phyloP scores from a whole-genome alignment of 1,140 invertebrate genomes.

The Penaeus japonicus region DNA sequence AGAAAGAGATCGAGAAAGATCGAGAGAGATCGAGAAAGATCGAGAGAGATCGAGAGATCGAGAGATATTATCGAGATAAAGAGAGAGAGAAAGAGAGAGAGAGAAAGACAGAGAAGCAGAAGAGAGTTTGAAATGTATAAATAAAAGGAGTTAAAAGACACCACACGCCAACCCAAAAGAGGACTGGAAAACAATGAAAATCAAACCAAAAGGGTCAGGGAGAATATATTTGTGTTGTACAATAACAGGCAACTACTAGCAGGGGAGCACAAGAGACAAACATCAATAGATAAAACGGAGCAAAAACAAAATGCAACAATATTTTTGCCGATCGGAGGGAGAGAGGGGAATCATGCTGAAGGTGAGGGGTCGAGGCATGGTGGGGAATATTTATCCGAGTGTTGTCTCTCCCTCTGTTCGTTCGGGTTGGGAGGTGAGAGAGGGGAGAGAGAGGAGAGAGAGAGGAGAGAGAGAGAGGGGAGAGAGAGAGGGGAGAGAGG shows the following conservation, averaged over 20 bases:
- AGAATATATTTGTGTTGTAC: constrained; percentile 33
- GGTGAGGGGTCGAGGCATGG: not conserved
- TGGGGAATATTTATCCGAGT: too few relatives aligned
- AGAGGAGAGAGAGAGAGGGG: too few relatives aligned
- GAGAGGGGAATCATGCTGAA: not conserved
- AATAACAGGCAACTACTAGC: constrained; percentile 46
- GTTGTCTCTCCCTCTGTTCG: too few relatives aligned
- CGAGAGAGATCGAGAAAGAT: too few relatives aligned
- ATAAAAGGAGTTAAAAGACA: constrained; percentile 10
- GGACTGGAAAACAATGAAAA: constrained; percentile 48
- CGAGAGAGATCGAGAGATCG: too few relatives aligned
- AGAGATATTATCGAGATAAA: too few relatives aligned
- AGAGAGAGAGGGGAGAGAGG: too few relatives aligned
- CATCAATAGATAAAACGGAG: constrained; percentile 42
- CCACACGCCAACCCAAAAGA: not conserved
- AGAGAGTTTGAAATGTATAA: not conserved
- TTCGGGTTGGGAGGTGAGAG: too few relatives aligned
- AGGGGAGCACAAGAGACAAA: constrained; percentile 39
- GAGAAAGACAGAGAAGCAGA: not conserved
- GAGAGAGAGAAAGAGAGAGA: too few relatives aligned
- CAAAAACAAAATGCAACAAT: constrained; percentile 52
- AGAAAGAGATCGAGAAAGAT: too few relatives aligned
- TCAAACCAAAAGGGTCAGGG: constrained; percentile 29
- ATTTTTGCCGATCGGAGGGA: constrained; percentile 43
- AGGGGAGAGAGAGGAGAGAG: too few relatives aligned